Evolutionary conservation across 1,140 invertebrate genomes (phyloP).

Genomic region (Polyergus mexicanus): DNA sequence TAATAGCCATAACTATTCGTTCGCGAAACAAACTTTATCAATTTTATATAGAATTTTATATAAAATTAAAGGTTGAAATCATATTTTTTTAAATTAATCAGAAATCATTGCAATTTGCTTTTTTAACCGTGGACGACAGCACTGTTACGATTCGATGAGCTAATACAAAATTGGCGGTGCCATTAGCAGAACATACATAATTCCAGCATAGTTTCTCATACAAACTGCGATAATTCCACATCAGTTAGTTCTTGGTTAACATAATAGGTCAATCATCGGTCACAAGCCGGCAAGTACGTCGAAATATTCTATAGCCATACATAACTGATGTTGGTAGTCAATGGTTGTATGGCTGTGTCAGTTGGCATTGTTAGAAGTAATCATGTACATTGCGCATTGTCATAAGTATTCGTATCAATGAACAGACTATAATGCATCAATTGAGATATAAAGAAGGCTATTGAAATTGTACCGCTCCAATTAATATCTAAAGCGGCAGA

Average conservation of each 20-base stretch:
- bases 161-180: neutral
- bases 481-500: constrained; percentile 54
- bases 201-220: constrained; percentile 50
- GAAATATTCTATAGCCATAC: constrained; percentile 49
- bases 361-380: constrained; percentile 42
- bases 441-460: constrained; percentile 26
- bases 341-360: constrained; percentile 8
- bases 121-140: neutral
- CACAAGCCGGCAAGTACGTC: neutral
- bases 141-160: neutral
- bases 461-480: constrained; percentile 67
- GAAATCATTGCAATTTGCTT: neutral
- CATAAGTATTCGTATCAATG: constrained; percentile 60
- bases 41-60: no score
- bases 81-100: neutral
- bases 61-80: neutral
- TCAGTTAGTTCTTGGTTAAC: constrained; percentile 69
- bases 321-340: constrained; percentile 27
- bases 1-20: neutral
- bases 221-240: constrained; percentile 71
- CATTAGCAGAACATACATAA: constrained; percentile 13
- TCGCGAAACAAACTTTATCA: neutral
- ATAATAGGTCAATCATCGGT: constrained; percentile 74
- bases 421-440: constrained; percentile 38
- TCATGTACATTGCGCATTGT: constrained; percentile 50